Conservation (phyloP, 2,113 vertebrate species). For the Elaphurus davidianus region DNA sequence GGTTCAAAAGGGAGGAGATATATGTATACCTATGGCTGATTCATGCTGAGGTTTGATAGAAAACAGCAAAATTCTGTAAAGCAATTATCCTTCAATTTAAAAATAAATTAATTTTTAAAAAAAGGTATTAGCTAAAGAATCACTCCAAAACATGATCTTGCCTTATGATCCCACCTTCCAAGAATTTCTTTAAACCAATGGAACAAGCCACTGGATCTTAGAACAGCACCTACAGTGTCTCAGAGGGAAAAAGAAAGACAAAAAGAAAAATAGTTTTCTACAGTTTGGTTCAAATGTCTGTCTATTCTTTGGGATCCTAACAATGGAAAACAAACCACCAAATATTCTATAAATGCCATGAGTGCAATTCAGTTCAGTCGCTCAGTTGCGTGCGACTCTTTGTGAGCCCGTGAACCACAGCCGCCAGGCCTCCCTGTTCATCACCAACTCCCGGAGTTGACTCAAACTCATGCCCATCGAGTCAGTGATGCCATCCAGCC, state of each 20-base stretch:
- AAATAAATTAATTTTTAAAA: not conserved
- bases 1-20: not conserved
- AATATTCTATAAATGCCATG: not conserved
- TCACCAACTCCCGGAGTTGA: too few species aligned
- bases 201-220: not conserved
- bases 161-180: not conserved
- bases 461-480: too few species aligned
- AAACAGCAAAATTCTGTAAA: not conserved
- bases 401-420: accelerated
- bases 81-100: not conserved
- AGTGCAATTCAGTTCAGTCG: not conserved
- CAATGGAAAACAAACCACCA: not conserved
- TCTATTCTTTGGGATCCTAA: not conserved
- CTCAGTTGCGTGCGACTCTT: accelerated
- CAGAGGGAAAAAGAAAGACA: not conserved
- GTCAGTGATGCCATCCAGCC: too few species aligned
- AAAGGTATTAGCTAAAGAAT: not conserved
- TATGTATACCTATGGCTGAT: not conserved
- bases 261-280: not conserved
- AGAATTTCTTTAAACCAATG: not conserved
- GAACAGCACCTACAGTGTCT: not conserved
- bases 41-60: not conserved
- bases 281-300: not conserved
- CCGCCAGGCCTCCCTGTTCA: not conserved
- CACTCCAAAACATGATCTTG: not conserved